Evolutionary conservation across 2,113 vertebrate species (phyloP).

Genomic region (Megaceryle torquata): DNA sequence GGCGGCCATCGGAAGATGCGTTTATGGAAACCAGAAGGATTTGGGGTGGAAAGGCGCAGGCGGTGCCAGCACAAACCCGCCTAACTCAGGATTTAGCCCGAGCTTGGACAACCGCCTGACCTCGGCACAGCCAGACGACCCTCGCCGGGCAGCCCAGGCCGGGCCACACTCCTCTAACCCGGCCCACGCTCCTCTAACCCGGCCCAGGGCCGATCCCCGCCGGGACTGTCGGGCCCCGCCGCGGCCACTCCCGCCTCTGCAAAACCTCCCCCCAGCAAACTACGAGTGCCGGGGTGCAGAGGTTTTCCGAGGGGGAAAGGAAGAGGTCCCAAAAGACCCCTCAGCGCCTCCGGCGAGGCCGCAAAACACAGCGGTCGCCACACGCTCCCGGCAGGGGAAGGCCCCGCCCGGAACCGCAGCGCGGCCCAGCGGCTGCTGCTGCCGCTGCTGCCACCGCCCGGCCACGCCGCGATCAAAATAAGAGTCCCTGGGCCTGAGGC

Average conservation of each 20-base stretch:
- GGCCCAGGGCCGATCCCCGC: not conserved
- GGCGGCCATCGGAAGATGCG: not conserved
- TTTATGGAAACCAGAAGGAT: not conserved
- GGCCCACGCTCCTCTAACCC: not conserved
- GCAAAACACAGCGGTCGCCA: too few species aligned
- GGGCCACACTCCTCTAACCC: not conserved
- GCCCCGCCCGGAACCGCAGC: not conserved
- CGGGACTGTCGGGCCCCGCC: not conserved
- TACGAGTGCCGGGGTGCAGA: not conserved
- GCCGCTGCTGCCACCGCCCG: not conserved
- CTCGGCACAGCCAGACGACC: not conserved
- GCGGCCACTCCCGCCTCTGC: not conserved
- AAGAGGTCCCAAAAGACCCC: too few species aligned
- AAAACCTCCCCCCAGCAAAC: not conserved
- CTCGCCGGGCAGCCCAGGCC: not conserved
- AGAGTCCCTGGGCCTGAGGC: slow-evolving; percentile 11
- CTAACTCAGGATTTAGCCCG: fast-evolving
- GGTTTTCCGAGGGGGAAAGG: too few species aligned
- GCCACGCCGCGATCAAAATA: slow-evolving; percentile 50
- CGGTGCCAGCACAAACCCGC: not conserved
- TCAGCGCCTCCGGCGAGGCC: not conserved
- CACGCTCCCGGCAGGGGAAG: not conserved
- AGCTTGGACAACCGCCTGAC: not conserved
- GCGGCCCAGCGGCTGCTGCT: not conserved
- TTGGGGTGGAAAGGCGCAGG: fast-evolving